A percentile compares a stretch with the other conserved stretches of the same genome.
phyloP scores from a whole-genome alignment of 2,888 invertebrate species.

The Autographa gamma region DNA sequence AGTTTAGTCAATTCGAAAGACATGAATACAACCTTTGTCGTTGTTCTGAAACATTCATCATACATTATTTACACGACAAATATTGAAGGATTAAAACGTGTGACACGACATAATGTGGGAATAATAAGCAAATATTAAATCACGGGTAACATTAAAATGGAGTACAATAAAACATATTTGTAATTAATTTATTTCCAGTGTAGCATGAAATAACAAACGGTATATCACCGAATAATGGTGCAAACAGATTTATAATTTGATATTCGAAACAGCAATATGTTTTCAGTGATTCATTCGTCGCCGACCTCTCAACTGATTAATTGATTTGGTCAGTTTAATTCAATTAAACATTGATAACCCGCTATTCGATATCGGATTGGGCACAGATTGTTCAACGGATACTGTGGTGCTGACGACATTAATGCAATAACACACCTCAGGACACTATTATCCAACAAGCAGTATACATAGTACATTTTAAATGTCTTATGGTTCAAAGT shows the following conservation, averaged over 20 bases:
- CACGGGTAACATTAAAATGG: background rate
- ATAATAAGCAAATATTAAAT: constrained; percentile 3
- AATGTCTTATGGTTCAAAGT: no score
- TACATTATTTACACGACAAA: background rate
- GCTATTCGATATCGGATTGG: constrained; percentile 27
- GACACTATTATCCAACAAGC: background rate
- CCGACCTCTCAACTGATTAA: constrained; percentile 40
- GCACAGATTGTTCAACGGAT: constrained; percentile 25
- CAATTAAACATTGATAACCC: constrained; percentile 43
- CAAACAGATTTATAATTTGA: constrained; percentile 7
- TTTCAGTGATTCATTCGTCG: constrained; percentile 13
- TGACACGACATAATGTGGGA: constrained; percentile 4
- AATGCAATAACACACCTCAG: background rate
- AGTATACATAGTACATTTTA: no score
- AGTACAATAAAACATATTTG: background rate
- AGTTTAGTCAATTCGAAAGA: background rate
- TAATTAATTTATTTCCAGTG: background rate
- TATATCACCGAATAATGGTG: constrained; percentile 1
- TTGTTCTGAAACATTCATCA: background rate
- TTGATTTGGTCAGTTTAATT: constrained; percentile 33
- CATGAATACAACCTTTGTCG: background rate
- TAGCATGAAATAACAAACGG: background rate
- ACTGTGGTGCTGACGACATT: constrained; percentile 18
- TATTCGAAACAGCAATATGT: constrained; percentile 24
- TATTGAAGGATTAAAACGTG: background rate